Evolutionary conservation across 2,797 vertebrate species (phyloP).

Genomic region (Karalla daura): DNA sequence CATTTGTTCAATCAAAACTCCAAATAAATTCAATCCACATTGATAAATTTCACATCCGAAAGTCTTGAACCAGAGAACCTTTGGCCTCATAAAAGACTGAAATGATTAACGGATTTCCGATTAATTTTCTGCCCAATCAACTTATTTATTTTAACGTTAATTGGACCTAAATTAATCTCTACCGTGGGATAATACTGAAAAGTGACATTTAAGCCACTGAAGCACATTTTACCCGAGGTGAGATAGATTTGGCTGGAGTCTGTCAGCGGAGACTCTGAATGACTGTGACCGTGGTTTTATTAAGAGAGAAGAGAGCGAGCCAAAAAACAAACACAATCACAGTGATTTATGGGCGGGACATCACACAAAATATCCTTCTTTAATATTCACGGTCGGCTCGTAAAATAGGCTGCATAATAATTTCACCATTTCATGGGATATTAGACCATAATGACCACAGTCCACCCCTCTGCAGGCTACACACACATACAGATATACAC

Average conservation of each 20-base stretch:
- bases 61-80: not conserved
- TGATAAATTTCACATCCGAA: not conserved
- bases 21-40: not conserved
- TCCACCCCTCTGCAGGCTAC: slow-evolving; percentile 96
- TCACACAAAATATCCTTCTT: slow-evolving; percentile 77
- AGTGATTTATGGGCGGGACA: slow-evolving; percentile 64
- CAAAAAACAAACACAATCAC: slow-evolving; percentile 77
- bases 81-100: not conserved
- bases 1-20: not conserved
- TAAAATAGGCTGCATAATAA: slow-evolving; percentile 93
- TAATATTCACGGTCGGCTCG: slow-evolving; percentile 90
- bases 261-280: slow-evolving; percentile 27
- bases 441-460: slow-evolving; percentile 99
- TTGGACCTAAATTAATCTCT: not conserved
- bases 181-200: not conserved
- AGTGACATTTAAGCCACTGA: not conserved
- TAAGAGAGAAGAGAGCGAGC: slow-evolving; percentile 49
- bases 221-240: slow-evolving; percentile 6
- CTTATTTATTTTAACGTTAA: not conserved
- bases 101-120: not conserved
- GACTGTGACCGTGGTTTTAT: slow-evolving; percentile 43
- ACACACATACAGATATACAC: slow-evolving; percentile 73
- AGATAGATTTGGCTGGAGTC: not conserved
- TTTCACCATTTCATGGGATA: slow-evolving; percentile 99
- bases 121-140: not conserved